Base-by-base conservation (phyloP, 2,888 invertebrate genomes). In the Napeogenes sylphis region DNA sequence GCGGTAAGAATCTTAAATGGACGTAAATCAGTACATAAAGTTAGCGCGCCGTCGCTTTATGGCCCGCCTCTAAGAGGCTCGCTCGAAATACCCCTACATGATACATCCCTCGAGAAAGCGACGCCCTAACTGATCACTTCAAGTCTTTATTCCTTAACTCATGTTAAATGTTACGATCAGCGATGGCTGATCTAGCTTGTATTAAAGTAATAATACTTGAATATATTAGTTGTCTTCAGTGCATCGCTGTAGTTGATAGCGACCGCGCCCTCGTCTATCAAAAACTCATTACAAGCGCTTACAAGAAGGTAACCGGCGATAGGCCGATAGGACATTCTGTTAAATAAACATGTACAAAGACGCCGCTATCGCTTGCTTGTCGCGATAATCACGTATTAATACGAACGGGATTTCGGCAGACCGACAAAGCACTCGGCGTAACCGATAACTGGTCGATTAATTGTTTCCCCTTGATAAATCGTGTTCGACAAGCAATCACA, bases 391-490 rank as follows among this genome's bases (percentile, higher is more conserved):
- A 78, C 74, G 77, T 77, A 82, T 82, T 84, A 85, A 83, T 82
- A 77, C 81, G 82, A 82, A 82, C 81, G 76, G 85, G 87, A 89
- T 89, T 90, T 89, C 83, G 86, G 87, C 84, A 79, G 80, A 75
- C 87, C 88, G 88, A 87, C 89, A 90, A 90, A 90, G 87, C 78
- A 68, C 65, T 70, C 68, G 68, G 72, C 78, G 75, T 73, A 73
- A 72, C 78, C 78, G 87, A 87, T 89, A 89, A 82, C 80, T 67
- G 51, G 64, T 66, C 84, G 85, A 88, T 87, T 86, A 86, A 89
- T 90, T 85, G 87, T 86, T 87, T 87, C 80, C 81, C 77, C 81
- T 82, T 81, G 76, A 80, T 73, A 80, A 79, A 81, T 78, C 76
- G 73, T 83, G 85, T 85, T 77, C 76, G 75, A 87, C 86, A 84